Conservation (phyloP, 2,797 vertebrate genomes). For the Hirundo rustica region DNA sequence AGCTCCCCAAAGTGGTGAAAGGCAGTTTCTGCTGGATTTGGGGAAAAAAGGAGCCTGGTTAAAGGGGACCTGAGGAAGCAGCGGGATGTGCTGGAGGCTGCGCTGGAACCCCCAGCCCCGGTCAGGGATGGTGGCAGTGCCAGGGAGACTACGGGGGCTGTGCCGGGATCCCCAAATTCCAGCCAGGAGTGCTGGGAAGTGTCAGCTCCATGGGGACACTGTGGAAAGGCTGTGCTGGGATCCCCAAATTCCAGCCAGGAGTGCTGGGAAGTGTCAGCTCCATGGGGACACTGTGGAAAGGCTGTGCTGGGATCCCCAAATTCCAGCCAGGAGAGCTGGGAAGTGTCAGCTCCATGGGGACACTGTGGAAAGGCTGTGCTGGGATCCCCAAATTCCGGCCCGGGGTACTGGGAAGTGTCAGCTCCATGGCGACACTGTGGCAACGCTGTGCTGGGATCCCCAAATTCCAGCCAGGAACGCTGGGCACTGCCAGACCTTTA, state of each 20-base stretch:
- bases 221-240: too few relatives aligned
- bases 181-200: not conserved
- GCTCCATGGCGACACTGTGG: too few relatives aligned
- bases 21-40: not conserved
- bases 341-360: too few relatives aligned
- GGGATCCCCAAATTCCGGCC: not conserved
- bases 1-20: not conserved
- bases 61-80: not conserved
- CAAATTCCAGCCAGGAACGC: not conserved
- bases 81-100: not conserved
- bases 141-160: not conserved
- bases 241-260: not conserved
- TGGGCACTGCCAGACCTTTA: not conserved
- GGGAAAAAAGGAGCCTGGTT: not conserved
- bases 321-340: not conserved
- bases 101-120: not conserved
- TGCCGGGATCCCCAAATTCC: too few relatives aligned
- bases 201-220: too few relatives aligned
- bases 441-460: not conserved
- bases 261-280: not conserved
- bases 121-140: not conserved
- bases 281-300: too few relatives aligned
- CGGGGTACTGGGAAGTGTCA: not conserved
- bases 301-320: not conserved
- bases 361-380: too few relatives aligned